phyloP scores from a whole-genome alignment of 2,113 vertebrate species.

The Aldabrachelys gigantea region DNA sequence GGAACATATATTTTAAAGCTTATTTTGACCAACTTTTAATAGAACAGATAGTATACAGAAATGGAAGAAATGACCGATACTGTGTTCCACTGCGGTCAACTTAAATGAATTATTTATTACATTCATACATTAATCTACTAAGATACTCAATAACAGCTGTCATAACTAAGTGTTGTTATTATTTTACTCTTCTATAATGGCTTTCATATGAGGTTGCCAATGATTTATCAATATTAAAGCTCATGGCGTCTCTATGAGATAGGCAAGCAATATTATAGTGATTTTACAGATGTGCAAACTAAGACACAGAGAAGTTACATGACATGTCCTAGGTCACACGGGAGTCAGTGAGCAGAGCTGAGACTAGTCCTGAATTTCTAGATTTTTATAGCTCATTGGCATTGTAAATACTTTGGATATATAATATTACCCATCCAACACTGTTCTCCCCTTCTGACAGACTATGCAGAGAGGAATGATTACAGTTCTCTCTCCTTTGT shows the following conservation, averaged over 20 bases:
- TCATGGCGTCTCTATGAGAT: background rate
- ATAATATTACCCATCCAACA: background rate
- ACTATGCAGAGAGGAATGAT: background rate
- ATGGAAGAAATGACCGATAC: background rate
- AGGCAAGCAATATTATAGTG: background rate
- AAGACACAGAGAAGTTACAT: background rate
- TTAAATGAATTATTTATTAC: constrained; percentile 30
- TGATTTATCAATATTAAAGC: background rate
- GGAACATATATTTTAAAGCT: background rate
- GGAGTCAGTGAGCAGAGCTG: background rate
- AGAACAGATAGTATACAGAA: constrained; percentile 24
- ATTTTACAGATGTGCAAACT: background rate
- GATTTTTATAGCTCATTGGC: background rate
- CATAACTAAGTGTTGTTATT: constrained; percentile 39
- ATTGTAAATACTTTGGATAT: background rate
- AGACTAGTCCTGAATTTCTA: background rate
- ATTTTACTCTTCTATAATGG: background rate
- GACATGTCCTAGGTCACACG: background rate
- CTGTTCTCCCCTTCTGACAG: background rate
- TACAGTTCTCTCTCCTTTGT: background rate
- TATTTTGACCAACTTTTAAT: constrained; percentile 46
- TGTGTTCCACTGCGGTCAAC: constrained; percentile 2
- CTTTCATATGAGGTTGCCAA: background rate
- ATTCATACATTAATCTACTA: constrained; percentile 5
- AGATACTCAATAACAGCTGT: constrained; percentile 7